These are phyloP conservation scores for Plectrocnemia conspersa DNA, from an alignment of 1,140 invertebrate genomes.

Conservation along the genomic window DNA sequence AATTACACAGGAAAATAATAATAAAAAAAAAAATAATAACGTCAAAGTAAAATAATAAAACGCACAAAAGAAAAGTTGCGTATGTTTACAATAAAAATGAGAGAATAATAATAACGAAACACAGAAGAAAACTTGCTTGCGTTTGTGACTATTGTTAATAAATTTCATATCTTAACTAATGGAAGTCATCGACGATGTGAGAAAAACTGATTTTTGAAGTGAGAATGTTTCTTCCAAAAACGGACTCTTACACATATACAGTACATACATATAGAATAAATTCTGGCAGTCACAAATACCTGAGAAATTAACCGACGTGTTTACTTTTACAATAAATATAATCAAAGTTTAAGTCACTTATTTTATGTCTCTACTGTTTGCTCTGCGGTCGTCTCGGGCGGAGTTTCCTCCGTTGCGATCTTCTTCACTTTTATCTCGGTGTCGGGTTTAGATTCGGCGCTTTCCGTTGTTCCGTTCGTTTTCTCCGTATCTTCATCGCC, in stretches of 20 bases:
- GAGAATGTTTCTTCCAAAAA: too few species aligned
- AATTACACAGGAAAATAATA: not conserved
- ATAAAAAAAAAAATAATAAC: conserved; percentile 6
- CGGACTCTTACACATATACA: too few species aligned
- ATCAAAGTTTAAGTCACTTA: too few species aligned
- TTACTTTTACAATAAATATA: not conserved
- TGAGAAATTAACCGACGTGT: too few species aligned
- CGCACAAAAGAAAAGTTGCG: not conserved
- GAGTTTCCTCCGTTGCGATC: conserved; percentile 14
- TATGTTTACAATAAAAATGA: not conserved
- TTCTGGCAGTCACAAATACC: too few species aligned
- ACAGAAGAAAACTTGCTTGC: too few species aligned
- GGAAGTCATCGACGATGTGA: not conserved
- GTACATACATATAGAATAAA: too few species aligned
- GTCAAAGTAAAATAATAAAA: not conserved
- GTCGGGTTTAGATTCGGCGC: not conserved
- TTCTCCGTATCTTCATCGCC: not conserved
- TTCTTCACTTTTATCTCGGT: conserved; percentile 29
- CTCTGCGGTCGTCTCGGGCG: conserved; percentile 12
- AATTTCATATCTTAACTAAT: not conserved
- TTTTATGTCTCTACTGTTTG: conserved; percentile 31
- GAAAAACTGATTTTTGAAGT: too few species aligned
- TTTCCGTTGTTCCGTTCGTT: not conserved
- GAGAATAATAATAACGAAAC: too few species aligned
- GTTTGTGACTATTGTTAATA: too few species aligned